phyloP scores from a whole-genome alignment of 2,797 vertebrate species.

The Tachyglossus aculeatus region DNA sequence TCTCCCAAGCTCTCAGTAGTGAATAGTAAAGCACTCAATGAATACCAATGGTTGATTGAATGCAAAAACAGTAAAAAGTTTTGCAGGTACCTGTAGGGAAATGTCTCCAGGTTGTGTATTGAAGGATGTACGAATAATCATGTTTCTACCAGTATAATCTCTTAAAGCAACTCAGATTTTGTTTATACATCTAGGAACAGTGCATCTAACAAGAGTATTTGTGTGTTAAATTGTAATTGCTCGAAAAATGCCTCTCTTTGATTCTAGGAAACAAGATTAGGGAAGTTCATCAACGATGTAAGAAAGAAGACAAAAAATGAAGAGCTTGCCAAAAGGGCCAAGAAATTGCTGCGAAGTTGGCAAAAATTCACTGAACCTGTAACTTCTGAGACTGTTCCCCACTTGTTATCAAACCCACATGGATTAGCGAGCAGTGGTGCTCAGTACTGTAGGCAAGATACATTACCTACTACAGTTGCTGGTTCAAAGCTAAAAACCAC shows the following conservation, averaged over 20 bases:
- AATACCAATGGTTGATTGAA: too few relatives aligned
- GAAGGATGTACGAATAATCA: too few relatives aligned
- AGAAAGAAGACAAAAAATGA: conserved; percentile 93
- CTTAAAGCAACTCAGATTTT: too few relatives aligned
- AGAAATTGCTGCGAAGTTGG: conserved; percentile 91
- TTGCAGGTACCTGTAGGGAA: too few relatives aligned
- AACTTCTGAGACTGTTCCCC: conserved; percentile 75
- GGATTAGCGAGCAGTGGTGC: conserved; percentile 89
- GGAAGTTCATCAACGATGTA: conserved; percentile 95
- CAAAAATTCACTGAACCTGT: conserved; percentile 90
- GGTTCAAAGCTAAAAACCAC: conserved; percentile 84
- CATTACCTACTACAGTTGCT: conserved; percentile 63
- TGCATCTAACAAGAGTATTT: too few relatives aligned
- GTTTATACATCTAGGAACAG: too few relatives aligned
- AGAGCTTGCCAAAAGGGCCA: conserved; percentile 91
- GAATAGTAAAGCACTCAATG: too few relatives aligned
- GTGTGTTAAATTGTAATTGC: too few relatives aligned
- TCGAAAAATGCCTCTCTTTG: conserved; percentile 11
- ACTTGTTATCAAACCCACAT: conserved; percentile 74
- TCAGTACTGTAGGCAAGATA: conserved; percentile 87
- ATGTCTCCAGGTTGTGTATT: too few relatives aligned
- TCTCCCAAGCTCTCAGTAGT: too few relatives aligned
- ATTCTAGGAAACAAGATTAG: conserved; percentile 89
- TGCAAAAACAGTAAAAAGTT: too few relatives aligned
- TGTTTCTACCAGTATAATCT: too few relatives aligned